phyloP scores from a whole-genome alignment of 1,140 invertebrate genomes.

The Prorops nasuta region DNA sequence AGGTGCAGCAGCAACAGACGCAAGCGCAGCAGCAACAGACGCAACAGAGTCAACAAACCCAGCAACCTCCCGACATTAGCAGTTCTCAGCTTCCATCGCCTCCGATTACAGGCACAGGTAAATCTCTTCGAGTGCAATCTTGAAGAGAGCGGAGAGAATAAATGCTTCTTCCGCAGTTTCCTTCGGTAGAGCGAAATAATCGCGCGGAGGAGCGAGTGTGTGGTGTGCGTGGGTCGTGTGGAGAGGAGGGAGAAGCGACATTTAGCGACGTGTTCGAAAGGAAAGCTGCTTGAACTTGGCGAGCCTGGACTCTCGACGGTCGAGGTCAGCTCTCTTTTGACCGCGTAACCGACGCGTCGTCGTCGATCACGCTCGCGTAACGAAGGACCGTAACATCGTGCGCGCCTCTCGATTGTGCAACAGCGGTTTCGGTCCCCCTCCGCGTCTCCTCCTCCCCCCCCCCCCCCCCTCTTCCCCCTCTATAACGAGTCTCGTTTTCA shows the following conservation, averaged over 20 bases:
- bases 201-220: neutral
- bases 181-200: constrained; percentile 10
- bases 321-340: constrained; percentile 9
- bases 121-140: constrained; percentile 5
- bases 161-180: neutral
- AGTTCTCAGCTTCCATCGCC: constrained; percentile 53
- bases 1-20: constrained; percentile 27
- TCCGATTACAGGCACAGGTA: constrained; percentile 57
- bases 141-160: constrained; percentile 20
- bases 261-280: too few species aligned
- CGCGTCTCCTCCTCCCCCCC: too few species aligned
- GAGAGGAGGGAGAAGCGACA: too few species aligned
- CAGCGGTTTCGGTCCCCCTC: too few species aligned
- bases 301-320: neutral
- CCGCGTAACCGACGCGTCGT: constrained; percentile 15
- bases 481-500: too few species aligned
- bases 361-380: constrained; percentile 9
- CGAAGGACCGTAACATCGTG: constrained; percentile 23
- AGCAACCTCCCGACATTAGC: constrained; percentile 52
- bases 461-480: too few species aligned
- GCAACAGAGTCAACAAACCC: constrained; percentile 30
- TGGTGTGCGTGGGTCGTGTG: too few species aligned
- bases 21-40: constrained; percentile 25
- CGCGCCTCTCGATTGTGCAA: too few species aligned
- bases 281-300: neutral